A percentile compares a stretch with the other conserved stretches of the same genome.
Evolutionary conservation across 2,797 vertebrate species (phyloP).

Genomic region (Hylomyscus alleni): DNA sequence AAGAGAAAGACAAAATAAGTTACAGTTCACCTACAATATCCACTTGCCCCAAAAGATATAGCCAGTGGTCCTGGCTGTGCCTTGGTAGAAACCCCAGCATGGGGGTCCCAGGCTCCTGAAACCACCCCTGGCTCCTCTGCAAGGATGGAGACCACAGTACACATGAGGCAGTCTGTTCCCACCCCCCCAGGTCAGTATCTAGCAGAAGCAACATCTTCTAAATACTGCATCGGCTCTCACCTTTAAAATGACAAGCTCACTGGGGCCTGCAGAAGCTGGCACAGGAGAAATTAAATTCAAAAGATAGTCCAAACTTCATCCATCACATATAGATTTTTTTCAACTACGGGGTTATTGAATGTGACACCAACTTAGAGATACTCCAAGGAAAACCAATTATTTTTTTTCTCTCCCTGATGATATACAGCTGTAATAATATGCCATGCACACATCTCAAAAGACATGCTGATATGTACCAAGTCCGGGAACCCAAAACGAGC

Average conservation of each 20-base stretch:
- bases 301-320: slow-evolving; percentile 81
- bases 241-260: slow-evolving; percentile 66
- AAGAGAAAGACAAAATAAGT: not conserved
- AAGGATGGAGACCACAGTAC: not conserved
- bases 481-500: slow-evolving; percentile 61
- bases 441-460: slow-evolving; percentile 64
- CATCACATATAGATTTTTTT: slow-evolving; percentile 85
- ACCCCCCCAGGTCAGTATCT: slow-evolving; percentile 22
- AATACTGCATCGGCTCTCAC: slow-evolving; percentile 31
- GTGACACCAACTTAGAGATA: slow-evolving; percentile 83
- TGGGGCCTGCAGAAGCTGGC: slow-evolving; percentile 74
- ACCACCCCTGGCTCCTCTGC: not conserved
- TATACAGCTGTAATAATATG: slow-evolving; percentile 77
- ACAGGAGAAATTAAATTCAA: slow-evolving; percentile 77
- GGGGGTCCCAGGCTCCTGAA: not conserved
- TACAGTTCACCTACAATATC: not conserved
- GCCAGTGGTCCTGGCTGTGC: no score
- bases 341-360: slow-evolving; percentile 83
- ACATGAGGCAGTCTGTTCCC: not conserved
- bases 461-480: slow-evolving; percentile 45
- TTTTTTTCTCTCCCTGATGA: slow-evolving; percentile 80
- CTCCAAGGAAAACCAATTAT: slow-evolving; percentile 82
- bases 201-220: slow-evolving; percentile 67
- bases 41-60: not conserved
- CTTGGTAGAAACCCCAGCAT: not conserved